Base-by-base conservation (phyloP, 2,113 vertebrate genomes). In the Pelusios castaneus region DNA sequence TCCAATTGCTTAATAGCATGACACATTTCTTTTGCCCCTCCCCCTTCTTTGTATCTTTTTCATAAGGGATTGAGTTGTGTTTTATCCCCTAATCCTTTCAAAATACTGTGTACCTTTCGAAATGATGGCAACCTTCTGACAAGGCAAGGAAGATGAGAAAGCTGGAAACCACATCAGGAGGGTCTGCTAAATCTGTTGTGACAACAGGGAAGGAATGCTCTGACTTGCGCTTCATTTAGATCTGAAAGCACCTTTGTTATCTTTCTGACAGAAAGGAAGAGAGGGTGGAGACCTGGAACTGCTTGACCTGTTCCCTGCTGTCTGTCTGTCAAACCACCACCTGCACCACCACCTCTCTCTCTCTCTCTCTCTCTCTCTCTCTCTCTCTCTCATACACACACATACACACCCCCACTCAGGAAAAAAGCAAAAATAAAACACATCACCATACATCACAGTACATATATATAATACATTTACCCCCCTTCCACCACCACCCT, bases 11-110 rank as follows among this genome's bases (percentile, higher is more conserved):
- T 92, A 81, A 22, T 52, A 93, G 31, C 91, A 90, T 98, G 98
- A 98, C 98, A 97, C 92, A 93, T 97, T 92, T 21, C 89, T 86
- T 91, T 89, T 73, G 21, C 60, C 14, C 41, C n/a, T 92, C 91
- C 14, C 2, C 4, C 8, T 91, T 82, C 63, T 73, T 91, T 4
- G 2, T 78, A 81, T 76, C 88, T 87, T 83, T 83, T 96, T 91
- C 82, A 95, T 97, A 97, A 89, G 95, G 91, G 85, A 96, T 34
- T 94, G 93, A 96, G 94, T 97, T 98, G 97, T 96, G 97, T 97
- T 98, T 98, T 98, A 96, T 97, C 92, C 38, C 91, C 94, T 98
- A 98, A 98, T 98, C 97, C 97, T 98, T 97, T 98, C 97, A 97
- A 96, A 97, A 97, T 93, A 87, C 89, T 45, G 93, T 94, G 85